Base-by-base conservation (phyloP, 2,888 invertebrate genomes). In the Nephrocerus scutellatus region DNA sequence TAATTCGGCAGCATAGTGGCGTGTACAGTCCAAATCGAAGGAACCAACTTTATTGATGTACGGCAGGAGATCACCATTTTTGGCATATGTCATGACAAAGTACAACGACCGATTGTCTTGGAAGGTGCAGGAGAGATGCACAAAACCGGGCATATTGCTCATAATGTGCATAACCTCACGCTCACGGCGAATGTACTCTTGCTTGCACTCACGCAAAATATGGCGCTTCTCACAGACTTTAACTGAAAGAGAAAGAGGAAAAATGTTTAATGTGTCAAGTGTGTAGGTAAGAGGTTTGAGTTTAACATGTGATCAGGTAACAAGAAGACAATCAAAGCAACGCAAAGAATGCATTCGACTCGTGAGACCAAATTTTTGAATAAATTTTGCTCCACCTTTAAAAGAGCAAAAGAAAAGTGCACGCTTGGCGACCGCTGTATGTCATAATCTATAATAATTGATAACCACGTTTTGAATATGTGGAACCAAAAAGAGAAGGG, bases 201-300 rank as follows among this genome's bases (percentile, higher is more conserved):
- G 81, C 71, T 97, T 97, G 66, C 85, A 86, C 70, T 97, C 93
- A 50, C 84, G 77, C 53, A 93, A 77, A 53, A 98, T 93, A 68
- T 92, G 87, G 34, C 79, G 75, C 72, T 98, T 98, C 60, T 93
- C 90, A 68, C 95, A 85, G n/a, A 96, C 93, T 80, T 98, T 98
- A 63, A 97, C 90, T 87, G 77, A 37, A 79, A 57, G 19, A 26
- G 43, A 18, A 44, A 12, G 9, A 30, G 42, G 31, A 33, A 30
- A 38, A 24, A 24, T 36, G 10, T 9, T 9, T 22, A 22, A 22
- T 9, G n/a, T n/a, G n/a, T n/a, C n/a, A n/a, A n/a, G n/a, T n/a
- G n/a, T n/a, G n/a, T n/a, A n/a, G n/a, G n/a, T n/a, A n/a, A n/a
- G n/a, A n/a, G n/a, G n/a, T n/a, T n/a, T n/a, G n/a, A n/a, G n/a